Evolutionary conservation across 2,797 vertebrate species (phyloP).

Genomic region (Acanthurus lineatus): DNA sequence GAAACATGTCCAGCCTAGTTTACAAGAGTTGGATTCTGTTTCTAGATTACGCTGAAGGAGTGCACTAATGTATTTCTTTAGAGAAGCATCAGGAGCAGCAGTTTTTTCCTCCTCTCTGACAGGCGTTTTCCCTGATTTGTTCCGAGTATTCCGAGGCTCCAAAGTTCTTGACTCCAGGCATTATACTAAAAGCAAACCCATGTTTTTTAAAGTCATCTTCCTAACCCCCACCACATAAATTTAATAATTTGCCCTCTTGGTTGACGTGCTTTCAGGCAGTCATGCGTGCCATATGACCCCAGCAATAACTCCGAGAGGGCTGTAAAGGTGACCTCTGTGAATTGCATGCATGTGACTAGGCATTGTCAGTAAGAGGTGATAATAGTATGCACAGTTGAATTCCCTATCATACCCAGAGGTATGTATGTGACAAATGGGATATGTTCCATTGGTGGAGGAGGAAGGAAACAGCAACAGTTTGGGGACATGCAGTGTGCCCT

Average conservation of each 20-base stretch:
- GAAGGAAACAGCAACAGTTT: constrained; percentile 51
- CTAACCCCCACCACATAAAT: constrained; percentile 76
- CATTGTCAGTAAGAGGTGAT: constrained; percentile 74
- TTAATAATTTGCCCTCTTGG: constrained; percentile 80
- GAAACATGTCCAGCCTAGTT: background rate
- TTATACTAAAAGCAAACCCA: constrained; percentile 87
- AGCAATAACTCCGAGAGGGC: constrained; percentile 81
- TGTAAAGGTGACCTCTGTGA: constrained; percentile 84
- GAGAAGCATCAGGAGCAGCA: constrained; percentile 12
- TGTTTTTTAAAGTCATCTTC: constrained; percentile 82
- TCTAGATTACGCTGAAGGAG: background rate
- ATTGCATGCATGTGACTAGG: constrained; percentile 68
- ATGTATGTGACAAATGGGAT: constrained; percentile 74
- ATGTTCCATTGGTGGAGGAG: constrained; percentile 49
- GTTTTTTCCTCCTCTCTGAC: constrained; percentile 20
- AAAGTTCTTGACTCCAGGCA: constrained; percentile 73
- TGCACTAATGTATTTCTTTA: background rate
- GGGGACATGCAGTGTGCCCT: constrained; percentile 46
- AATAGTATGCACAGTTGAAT: constrained; percentile 77
- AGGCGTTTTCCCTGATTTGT: constrained; percentile 63
- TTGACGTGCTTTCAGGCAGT: constrained; percentile 78
- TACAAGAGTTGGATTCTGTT: background rate
- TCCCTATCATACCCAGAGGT: constrained; percentile 69
- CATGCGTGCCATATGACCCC: constrained; percentile 73
- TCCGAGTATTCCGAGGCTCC: constrained; percentile 48